A percentile compares a stretch with the other conserved stretches of the same genome.
Evolutionary conservation across 2,113 vertebrate genomes (phyloP).

Genomic region (Malurus melanocephalus): DNA sequence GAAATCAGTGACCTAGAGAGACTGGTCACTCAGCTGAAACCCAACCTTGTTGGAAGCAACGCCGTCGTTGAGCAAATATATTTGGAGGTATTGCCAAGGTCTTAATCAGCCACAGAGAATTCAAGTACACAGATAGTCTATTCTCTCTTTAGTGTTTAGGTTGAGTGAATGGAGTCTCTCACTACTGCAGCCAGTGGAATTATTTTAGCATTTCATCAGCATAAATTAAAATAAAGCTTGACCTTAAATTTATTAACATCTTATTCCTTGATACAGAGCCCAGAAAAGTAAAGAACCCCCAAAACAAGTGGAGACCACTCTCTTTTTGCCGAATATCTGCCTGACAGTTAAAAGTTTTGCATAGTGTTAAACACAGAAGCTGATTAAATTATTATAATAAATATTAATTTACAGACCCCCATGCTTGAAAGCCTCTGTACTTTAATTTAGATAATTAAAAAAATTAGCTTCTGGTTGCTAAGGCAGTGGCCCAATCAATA

Average conservation of each 20-base stretch:
- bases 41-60: slow-evolving; percentile 61
- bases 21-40: slow-evolving; percentile 69
- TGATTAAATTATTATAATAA: slow-evolving; percentile 43
- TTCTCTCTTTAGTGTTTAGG: neutral
- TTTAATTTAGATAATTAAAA: slow-evolving; percentile 42
- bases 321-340: neutral
- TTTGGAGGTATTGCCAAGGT: slow-evolving; percentile 66
- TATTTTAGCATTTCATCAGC: slow-evolving; percentile 13
- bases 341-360: neutral
- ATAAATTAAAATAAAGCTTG: slow-evolving; percentile 30
- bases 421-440: slow-evolving; percentile 8
- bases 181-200: neutral
- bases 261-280: neutral
- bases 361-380: neutral
- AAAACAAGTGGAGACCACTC: neutral
- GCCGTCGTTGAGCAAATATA: slow-evolving; percentile 68
- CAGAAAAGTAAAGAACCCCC: neutral
- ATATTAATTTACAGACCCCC: slow-evolving; percentile 23
- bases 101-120: neutral
- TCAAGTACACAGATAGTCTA: neutral
- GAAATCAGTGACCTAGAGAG: slow-evolving; percentile 74
- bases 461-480: slow-evolving; percentile 33
- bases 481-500: slow-evolving; percentile 35
- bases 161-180: neutral
- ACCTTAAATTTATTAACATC: neutral